These are phyloP conservation scores for Autographa pulchrina DNA, from an alignment of 2,888 invertebrate genomes.

Conservation along the genomic window DNA sequence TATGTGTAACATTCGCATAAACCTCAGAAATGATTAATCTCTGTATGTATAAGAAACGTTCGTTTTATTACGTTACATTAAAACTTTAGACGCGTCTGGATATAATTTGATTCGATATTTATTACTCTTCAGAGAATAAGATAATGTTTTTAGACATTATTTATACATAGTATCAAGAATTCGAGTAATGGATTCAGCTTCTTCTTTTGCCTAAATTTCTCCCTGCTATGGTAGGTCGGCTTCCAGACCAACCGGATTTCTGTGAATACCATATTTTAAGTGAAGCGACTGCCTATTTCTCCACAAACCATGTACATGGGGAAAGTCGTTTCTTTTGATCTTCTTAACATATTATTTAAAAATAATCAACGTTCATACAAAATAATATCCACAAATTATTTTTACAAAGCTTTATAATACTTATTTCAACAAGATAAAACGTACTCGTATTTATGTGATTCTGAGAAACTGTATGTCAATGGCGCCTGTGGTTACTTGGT, in stretches of 20 bases:
- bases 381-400: too few relatives aligned
- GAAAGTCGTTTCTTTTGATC: too few relatives aligned
- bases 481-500: slow-evolving; percentile 21
- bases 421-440: slow-evolving; percentile 5
- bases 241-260: too few relatives aligned
- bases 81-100: background rate
- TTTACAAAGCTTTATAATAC: background rate
- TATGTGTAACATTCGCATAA: background rate
- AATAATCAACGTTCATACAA: too few relatives aligned
- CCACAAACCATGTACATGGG: too few relatives aligned
- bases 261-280: too few relatives aligned
- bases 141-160: background rate
- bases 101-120: slow-evolving; percentile 1
- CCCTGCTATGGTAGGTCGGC: too few relatives aligned
- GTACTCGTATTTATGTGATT: slow-evolving; percentile 13
- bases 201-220: too few relatives aligned
- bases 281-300: too few relatives aligned
- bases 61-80: background rate
- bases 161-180: background rate
- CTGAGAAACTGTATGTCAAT: slow-evolving; percentile 10
- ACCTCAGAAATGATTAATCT: slow-evolving; percentile 1
- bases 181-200: background rate
- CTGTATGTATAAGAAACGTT: background rate
- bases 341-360: too few relatives aligned
- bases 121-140: background rate